These are phyloP conservation scores for Murina feae DNA, from an alignment of 2,113 vertebrate genomes.

Conservation along the genomic window DNA sequence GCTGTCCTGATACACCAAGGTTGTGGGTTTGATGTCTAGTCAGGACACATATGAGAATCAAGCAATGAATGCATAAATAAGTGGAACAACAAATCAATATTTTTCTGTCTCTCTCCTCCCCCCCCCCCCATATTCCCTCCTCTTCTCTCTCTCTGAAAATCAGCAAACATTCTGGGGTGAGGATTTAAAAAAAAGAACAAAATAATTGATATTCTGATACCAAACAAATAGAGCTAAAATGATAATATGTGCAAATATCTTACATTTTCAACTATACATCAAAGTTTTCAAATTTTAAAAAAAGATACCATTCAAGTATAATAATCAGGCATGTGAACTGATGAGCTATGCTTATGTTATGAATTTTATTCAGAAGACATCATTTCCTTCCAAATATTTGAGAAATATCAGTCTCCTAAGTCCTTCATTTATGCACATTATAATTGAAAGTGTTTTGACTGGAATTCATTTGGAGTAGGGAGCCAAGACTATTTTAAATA, in stretches of 20 bases:
- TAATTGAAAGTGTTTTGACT: conserved; percentile 41
- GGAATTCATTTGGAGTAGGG: background rate
- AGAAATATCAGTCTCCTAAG: conserved; percentile 40
- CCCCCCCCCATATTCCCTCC: background rate
- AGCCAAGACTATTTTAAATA: conserved; percentile 41
- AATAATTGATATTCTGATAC: background rate
- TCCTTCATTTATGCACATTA: conserved; percentile 4
- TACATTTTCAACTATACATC: background rate
- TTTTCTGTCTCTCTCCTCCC: background rate
- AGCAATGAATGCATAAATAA: background rate
- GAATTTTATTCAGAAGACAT: conserved; percentile 45
- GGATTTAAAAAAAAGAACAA: background rate
- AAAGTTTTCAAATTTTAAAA: background rate
- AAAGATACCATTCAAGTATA: background rate
- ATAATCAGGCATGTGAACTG: background rate
- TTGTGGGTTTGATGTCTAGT: background rate
- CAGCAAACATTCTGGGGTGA: background rate
- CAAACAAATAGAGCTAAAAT: background rate
- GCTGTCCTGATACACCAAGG: background rate
- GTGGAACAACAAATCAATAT: background rate
- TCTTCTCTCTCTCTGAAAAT: background rate
- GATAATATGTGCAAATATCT: background rate
- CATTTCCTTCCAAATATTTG: conserved; percentile 46
- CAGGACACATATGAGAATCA: background rate
- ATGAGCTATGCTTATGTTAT: background rate